Base-by-base conservation (phyloP, 2,797 vertebrate genomes). In the Coracias cyanogaster region DNA sequence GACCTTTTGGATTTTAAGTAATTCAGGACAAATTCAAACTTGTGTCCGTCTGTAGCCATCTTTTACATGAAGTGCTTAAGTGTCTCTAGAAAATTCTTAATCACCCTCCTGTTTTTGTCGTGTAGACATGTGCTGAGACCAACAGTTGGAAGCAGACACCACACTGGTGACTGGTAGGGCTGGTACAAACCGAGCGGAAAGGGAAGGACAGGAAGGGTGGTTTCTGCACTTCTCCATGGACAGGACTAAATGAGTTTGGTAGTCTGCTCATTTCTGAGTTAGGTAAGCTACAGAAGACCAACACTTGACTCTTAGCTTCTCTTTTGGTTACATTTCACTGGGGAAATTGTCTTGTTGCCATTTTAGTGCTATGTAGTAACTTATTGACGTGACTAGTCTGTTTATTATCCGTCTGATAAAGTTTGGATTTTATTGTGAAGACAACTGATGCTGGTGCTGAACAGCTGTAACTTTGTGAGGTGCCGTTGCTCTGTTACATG, bases 211-310 rank as follows among this genome's bases (percentile, higher is more conserved):
- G 5, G 37, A 29, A 52, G 18, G 21, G 15, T 66, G 26, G 4
- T 48, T 70, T 43, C 35, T 62, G 5, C 11, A 10, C 49, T 72
- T 73, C 19, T 69, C 22, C 0, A 0, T n/a, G 10, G 48, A 41
- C 39, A 64, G 61, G 60, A 20, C 33, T 43, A 33, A 66, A 9
- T 16, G 57, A 45, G 16, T 61, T 86, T 64, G 20, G 6, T 64
- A 31, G 15, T 57, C 37, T 57, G 18, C 33, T 37, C 2, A 0
- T 66, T 67, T 64, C 57, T 33, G 19, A 35, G 19, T 20, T 62
- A n/a, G 22, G 9, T 26, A 37, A 79, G 9, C 25, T 60, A 24
- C 28, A 8, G 10, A n/a, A 82, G 21, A 39, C 37, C 28, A 28
- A 6, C 45, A 15, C 14, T 45, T 31, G 39, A 67, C 12, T 55